Evolutionary conservation across 2,113 vertebrate genomes (phyloP).

Genomic region (Heterotis niloticus): DNA sequence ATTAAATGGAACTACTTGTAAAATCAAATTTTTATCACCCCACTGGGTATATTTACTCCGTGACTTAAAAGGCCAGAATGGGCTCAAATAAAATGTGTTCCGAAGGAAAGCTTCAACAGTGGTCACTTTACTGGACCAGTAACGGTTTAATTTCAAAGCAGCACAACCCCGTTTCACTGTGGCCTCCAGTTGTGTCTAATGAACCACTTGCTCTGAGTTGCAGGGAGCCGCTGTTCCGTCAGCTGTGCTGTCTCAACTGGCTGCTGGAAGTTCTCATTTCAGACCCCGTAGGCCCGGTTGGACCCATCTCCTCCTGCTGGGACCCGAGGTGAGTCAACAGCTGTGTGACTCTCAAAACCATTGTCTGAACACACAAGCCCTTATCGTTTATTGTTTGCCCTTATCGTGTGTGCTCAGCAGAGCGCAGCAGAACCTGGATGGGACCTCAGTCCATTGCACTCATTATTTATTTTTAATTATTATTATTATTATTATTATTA

Average conservation of each 20-base stretch:
- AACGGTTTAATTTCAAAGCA: background rate
- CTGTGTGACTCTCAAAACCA: background rate
- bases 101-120: no score
- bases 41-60: no score
- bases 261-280: conserved; percentile 65
- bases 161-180: background rate
- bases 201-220: conserved; percentile 16
- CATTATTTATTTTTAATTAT: no score
- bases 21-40: no score
- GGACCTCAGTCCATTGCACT: no score
- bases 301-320: conserved; percentile 62
- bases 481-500: no score
- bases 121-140: no score
- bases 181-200: background rate
- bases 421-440: no score
- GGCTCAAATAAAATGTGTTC: no score
- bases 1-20: no score
- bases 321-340: conserved; percentile 56
- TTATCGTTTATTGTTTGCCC: background rate
- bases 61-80: no score
- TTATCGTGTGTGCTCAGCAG: no score
- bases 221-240: conserved; percentile 61
- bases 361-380: background rate
- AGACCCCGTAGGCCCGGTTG: conserved; percentile 42
- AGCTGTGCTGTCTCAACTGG: conserved; percentile 72